Evolutionary conservation across 92 coral and sea anemone genomes (phyloP).

Genomic region (Actinernus sp.): DNA sequence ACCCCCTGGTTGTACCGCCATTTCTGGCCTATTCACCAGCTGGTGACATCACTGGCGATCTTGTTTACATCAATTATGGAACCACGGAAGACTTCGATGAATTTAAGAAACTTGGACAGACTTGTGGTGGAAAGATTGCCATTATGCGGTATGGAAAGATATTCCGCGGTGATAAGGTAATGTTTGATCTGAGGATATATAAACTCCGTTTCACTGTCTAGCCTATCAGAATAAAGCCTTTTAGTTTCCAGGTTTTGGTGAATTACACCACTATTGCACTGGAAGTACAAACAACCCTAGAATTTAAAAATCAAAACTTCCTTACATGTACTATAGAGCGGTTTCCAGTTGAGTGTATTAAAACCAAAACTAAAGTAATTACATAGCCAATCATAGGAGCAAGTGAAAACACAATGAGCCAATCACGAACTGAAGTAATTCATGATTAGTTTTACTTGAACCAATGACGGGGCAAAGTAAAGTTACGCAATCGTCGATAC

Average conservation of each 20-base stretch:
- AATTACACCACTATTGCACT: not conserved
- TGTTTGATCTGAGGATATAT: not conserved
- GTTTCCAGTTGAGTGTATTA: too few relatives aligned
- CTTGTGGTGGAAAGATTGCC: constrained; percentile 69
- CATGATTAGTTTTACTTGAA: too few relatives aligned
- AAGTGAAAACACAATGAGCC: too few relatives aligned
- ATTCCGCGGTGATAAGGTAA: constrained; percentile 81
- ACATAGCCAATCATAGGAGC: too few relatives aligned
- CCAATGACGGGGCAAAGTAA: too few relatives aligned
- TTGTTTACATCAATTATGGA: constrained; percentile 86
- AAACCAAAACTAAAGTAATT: too few relatives aligned
- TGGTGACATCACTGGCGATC: constrained; percentile 66
- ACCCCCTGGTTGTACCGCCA: constrained; percentile 70
- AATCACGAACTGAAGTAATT: too few relatives aligned
- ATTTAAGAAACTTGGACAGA: constrained; percentile 38
- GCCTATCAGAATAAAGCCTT: not conserved
- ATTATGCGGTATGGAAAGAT: constrained; percentile 83
- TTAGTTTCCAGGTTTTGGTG: not conserved
- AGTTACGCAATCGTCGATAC: too few relatives aligned
- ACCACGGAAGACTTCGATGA: constrained; percentile 58
- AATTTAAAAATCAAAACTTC: too few relatives aligned
- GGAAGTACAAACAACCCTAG: too few relatives aligned
- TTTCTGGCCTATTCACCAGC: constrained; percentile 77
- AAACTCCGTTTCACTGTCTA: not conserved
- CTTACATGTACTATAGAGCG: too few relatives aligned